These are phyloP conservation scores for Anhinga anhinga DNA, from an alignment of 2,113 vertebrate species.

Conservation along the genomic window DNA sequence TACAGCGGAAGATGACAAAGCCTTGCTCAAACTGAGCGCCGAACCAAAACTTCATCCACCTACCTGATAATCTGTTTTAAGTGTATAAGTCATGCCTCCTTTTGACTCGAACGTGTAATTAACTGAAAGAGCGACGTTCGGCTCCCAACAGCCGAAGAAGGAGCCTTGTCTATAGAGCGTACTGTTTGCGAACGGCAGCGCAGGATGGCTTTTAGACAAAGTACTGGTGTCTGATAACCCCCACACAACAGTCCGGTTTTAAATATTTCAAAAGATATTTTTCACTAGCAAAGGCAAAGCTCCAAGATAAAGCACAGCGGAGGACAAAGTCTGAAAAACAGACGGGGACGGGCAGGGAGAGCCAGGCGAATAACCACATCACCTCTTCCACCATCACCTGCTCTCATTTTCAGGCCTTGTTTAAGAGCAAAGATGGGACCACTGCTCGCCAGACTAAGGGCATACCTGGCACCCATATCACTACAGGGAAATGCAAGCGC, in stretches of 20 bases:
- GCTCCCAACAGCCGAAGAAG: not conserved
- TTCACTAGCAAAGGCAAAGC: not conserved
- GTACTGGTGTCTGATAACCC: not conserved
- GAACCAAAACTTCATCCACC: not conserved
- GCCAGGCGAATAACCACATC: not conserved
- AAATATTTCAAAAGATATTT: constrained; percentile 1
- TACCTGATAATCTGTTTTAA: not conserved
- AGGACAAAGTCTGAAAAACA: not conserved
- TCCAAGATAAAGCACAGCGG: not conserved
- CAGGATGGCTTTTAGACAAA: not conserved
- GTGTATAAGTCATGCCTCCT: not conserved
- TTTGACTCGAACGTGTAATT: not conserved
- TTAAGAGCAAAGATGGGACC: not conserved
- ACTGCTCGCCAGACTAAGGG: not conserved
- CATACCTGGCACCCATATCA: rapidly evolving
- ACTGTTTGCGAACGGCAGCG: rapidly evolving
- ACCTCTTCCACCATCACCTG: not conserved
- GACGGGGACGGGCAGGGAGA: not conserved
- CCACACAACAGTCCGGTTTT: not conserved
- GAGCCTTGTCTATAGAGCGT: not conserved
- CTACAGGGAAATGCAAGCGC: not conserved
- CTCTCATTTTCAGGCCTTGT: not conserved
- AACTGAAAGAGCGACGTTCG: not conserved
- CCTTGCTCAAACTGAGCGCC: not conserved
- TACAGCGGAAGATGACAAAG: not conserved